Percentiles rank a stretch among this genome's conserved stretches.
Evolutionary conservation across 2,113 vertebrate genomes (phyloP).

Genomic region (Cheilinus undulatus): DNA sequence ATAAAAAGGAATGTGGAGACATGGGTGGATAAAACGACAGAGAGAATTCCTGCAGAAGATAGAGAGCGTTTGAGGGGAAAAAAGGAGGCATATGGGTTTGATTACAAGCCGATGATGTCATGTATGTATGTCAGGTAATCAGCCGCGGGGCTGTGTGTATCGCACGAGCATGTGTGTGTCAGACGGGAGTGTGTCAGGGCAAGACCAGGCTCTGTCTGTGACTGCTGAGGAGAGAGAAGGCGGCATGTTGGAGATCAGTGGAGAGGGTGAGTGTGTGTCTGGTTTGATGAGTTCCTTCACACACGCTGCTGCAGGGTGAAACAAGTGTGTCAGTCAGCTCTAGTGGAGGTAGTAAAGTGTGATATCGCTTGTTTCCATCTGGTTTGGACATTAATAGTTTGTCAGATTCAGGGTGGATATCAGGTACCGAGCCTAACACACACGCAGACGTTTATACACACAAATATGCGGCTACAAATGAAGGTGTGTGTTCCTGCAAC

Average conservation of each 20-base stretch:
- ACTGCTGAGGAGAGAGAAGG: conserved; percentile 6
- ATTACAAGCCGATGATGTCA: conserved; percentile 81
- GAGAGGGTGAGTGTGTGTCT: conserved; percentile 33
- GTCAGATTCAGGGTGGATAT: conserved; percentile 20
- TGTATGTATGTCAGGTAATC: conserved; percentile 80
- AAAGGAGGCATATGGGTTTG: conserved; percentile 70
- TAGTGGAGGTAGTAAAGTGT: neutral
- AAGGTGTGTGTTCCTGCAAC: conserved; percentile 3
- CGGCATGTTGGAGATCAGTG: conserved; percentile 23
- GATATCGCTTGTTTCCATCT: conserved; percentile 14
- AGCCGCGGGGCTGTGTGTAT: conserved; percentile 61
- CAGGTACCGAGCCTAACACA: conserved; percentile 4
- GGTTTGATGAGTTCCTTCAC: neutral
- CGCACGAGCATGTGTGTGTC: conserved; percentile 59
- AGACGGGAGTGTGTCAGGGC: conserved; percentile 41
- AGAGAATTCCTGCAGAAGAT: conserved; percentile 40
- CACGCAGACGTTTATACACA: conserved; percentile 1
- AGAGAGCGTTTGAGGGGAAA: conserved; percentile 3
- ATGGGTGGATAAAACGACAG: conserved; percentile 33
- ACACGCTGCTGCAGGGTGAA: neutral
- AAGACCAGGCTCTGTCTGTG: conserved; percentile 42
- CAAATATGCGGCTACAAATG: neutral
- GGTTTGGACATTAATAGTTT: conserved; percentile 41
- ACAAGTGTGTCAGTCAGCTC: neutral
- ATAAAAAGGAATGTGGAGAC: conserved; percentile 25